Conservation (phyloP, 1,140 invertebrate genomes). For the Scaptomyza graminum region DNA sequence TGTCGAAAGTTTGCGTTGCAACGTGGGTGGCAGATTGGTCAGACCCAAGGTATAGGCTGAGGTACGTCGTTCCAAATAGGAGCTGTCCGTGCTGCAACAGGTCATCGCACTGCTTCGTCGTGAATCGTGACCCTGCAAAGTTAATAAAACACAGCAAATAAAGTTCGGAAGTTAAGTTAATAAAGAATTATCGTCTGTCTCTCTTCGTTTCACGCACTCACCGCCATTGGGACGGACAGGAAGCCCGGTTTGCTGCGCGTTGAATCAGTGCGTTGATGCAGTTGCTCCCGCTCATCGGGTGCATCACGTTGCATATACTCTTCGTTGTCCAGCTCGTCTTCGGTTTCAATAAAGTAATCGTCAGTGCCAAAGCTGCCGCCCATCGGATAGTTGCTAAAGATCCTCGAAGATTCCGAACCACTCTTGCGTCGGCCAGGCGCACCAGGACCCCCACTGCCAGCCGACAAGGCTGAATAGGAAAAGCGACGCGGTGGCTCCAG, state of each 20-base stretch:
- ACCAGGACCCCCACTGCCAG: constrained; percentile 62
- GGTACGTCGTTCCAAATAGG: constrained; percentile 90
- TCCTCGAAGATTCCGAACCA: constrained; percentile 81
- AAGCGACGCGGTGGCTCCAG: constrained; percentile 87
- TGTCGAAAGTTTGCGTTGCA: constrained; percentile 76
- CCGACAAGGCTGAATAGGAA: constrained; percentile 82
- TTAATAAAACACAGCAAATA: neutral
- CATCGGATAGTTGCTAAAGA: constrained; percentile 85
- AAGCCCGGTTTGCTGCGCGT: constrained; percentile 83
- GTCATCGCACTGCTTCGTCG: constrained; percentile 91
- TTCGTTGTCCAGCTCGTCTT: constrained; percentile 82
- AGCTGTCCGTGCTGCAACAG: constrained; percentile 91
- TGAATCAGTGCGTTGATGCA: constrained; percentile 71
- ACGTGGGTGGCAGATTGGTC: constrained; percentile 85
- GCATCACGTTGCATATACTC: constrained; percentile 63
- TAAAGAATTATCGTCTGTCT: no score
- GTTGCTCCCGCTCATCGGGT: constrained; percentile 35
- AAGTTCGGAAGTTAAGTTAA: no score
- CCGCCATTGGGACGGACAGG: constrained; percentile 83
- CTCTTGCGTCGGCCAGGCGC: constrained; percentile 84
- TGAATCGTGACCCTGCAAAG: constrained; percentile 84
- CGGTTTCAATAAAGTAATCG: constrained; percentile 84
- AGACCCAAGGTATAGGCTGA: constrained; percentile 90
- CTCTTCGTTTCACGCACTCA: constrained; percentile 37
- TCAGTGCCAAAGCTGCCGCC: constrained; percentile 84